phyloP scores from a whole-genome alignment of 2,797 vertebrate species.

The Myotis pilosus region DNA sequence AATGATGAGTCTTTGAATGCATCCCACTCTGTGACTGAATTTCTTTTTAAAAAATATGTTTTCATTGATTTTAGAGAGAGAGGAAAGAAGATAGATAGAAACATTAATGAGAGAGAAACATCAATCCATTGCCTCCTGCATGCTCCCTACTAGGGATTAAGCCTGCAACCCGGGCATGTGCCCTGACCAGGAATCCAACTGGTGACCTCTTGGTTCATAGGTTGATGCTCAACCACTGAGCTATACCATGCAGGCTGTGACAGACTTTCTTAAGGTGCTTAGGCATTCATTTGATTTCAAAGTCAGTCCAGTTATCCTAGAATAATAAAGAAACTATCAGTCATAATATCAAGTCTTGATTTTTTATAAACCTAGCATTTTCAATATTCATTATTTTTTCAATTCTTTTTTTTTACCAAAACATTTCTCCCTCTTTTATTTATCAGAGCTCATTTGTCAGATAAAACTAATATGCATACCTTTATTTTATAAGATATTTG shows the following conservation, averaged over 20 bases:
- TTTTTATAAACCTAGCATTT: constrained; percentile 13
- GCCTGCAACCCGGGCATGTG: too few relatives aligned
- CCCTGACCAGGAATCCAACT: too few relatives aligned
- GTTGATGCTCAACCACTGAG: too few relatives aligned
- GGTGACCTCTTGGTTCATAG: too few relatives aligned
- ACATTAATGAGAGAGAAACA: too few relatives aligned
- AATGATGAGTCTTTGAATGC: not conserved
- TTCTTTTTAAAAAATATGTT: not conserved
- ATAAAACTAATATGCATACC: not conserved
- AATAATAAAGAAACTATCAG: not conserved
- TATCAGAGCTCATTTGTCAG: not conserved
- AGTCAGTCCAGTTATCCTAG: not conserved
- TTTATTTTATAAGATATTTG: not conserved
- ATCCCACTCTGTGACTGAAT: not conserved
- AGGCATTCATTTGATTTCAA: constrained; percentile 15
- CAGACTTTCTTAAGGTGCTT: not conserved
- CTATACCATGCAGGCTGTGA: not conserved
- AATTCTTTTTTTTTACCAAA: not conserved
- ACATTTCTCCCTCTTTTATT: not conserved
- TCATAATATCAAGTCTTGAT: not conserved
- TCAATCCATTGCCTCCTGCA: too few relatives aligned
- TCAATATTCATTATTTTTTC: not conserved
- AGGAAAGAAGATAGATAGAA: too few relatives aligned
- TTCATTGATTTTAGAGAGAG: too few relatives aligned
- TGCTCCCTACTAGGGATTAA: too few relatives aligned